These are phyloP conservation scores for Acipenser oxyrinchus DNA, from an alignment of 2,797 vertebrate species.

Conservation along the genomic window DNA sequence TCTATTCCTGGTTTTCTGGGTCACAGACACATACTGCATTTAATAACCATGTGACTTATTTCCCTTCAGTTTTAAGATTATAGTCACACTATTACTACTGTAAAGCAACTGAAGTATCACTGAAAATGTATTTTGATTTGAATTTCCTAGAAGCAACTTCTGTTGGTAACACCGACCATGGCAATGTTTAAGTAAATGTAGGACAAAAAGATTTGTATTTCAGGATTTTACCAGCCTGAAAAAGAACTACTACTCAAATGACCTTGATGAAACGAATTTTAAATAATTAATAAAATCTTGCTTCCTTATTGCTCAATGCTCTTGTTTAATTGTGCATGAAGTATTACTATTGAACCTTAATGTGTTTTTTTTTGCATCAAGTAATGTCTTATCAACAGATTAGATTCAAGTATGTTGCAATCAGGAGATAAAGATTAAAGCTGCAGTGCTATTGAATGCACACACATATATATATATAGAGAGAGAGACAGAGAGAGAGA, in stretches of 20 bases:
- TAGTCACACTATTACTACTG: too few relatives aligned
- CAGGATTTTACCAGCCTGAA: too few relatives aligned
- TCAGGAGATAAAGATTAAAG: constrained; percentile 25
- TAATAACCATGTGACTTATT: too few relatives aligned
- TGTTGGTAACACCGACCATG: background rate
- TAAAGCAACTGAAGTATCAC: background rate
- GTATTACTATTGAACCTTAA: constrained; percentile 46
- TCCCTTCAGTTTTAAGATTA: too few relatives aligned
- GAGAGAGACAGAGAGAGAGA: too few relatives aligned
- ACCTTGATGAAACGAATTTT: constrained; percentile 13
- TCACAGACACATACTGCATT: too few relatives aligned
- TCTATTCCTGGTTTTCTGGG: too few relatives aligned
- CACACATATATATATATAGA: constrained; percentile 35
- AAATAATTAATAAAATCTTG: constrained; percentile 43
- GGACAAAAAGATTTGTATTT: background rate
- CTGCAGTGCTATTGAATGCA: background rate
- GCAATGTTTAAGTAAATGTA: background rate
- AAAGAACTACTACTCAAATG: background rate
- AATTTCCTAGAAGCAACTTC: background rate
- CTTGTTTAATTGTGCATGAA: constrained; percentile 56
- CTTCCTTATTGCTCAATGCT: constrained; percentile 36
- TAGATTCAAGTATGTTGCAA: constrained; percentile 49
- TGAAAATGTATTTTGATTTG: background rate
- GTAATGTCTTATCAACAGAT: constrained; percentile 54
- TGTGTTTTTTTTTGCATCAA: constrained; percentile 26